Evolutionary conservation across 2,888 invertebrate species (phyloP), one percentile per base, ranked within the genome.

Genomic region (Eurytoma adleriae): DNA sequence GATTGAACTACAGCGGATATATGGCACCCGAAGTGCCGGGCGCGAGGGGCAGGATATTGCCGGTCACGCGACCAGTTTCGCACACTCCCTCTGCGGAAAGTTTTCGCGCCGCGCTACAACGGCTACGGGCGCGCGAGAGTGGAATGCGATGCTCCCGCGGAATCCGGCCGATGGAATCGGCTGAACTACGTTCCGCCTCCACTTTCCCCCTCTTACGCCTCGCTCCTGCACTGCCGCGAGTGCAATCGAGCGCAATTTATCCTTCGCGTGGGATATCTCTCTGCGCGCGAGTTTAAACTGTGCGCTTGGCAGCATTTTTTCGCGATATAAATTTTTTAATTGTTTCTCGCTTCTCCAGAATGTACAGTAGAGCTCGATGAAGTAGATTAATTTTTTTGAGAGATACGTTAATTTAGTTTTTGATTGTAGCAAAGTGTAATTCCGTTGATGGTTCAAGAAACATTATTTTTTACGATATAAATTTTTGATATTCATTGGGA

Each of bases 1-100:
- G 88, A 89, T 89, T 85, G 87, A 85, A 83, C 85, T 75, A 71
- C 82, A 83, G 83, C 73, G 78, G 73, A 78, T 78, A 78, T 73
- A 80, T 57, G 77, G 64, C 48, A 27, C 54, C 13, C 40, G 54
- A 7, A 16, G n/a, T 2, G 20, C 20, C 30, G 56, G 48, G 30
- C 50, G 24, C 50, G 56, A 27, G 30, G 16, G 67, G 57, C 3
- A 48, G 79, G 56, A 79, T 76, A 80, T 70, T 40, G 66, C 54
- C 64, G 84, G 84, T 87, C 87, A 87, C 86, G 86, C 85, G 82
- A 87, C 69, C 67, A 48, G 14, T 61, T 50, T 50, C 18, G 56
- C n/a, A 5, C 61, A 12, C 61, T 50, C 20, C 14, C 61, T 52
- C 67, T 3, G 48, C 18, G 57, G 16, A 20, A 57, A 70, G 13